phyloP scores from a whole-genome alignment of 2,113 vertebrate species.

The Paratilapia polleni region DNA sequence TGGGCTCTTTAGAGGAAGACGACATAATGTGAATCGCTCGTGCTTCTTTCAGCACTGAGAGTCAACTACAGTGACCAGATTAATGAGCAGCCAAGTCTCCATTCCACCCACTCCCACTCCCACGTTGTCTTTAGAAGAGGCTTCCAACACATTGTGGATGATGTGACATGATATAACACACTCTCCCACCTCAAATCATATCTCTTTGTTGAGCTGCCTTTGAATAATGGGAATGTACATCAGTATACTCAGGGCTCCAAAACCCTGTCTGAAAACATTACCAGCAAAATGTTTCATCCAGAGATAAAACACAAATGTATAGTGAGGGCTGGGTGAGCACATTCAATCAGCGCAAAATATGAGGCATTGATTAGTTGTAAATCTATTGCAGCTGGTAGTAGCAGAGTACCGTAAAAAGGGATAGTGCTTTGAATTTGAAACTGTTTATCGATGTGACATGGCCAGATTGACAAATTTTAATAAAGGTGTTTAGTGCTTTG shows the following conservation, averaged over 20 bases:
- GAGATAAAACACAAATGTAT: conserved; percentile 47
- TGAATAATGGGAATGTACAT: conserved; percentile 56
- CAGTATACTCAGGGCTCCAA: conserved; percentile 37
- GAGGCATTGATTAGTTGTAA: conserved; percentile 31
- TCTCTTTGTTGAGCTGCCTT: conserved; percentile 49
- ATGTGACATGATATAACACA: conserved; percentile 57
- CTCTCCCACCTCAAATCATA: conserved; percentile 40
- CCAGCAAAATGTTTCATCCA: conserved; percentile 43
- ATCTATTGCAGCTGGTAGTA: conserved; percentile 6
- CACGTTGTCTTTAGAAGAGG: conserved; percentile 51
- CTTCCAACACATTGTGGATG: conserved; percentile 40
- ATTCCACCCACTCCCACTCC: conserved; percentile 51
- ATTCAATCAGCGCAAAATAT: conserved; percentile 17
- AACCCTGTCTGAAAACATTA: conserved; percentile 60
- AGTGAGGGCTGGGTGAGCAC: conserved; percentile 1
- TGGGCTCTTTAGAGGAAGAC: not conserved
- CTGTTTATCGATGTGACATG: not conserved
- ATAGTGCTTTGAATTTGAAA: not conserved
- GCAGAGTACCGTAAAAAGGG: not conserved
- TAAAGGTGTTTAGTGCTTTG: not conserved
- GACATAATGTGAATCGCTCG: not conserved
- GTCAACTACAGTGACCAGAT: conserved; percentile 46
- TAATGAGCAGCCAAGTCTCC: conserved; percentile 56
- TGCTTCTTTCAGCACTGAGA: conserved; percentile 11
- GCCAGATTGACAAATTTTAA: not conserved